These are phyloP conservation scores for Paraescarpia echinospica DNA, from an alignment of 1,140 invertebrate genomes.

Conservation along the genomic window DNA sequence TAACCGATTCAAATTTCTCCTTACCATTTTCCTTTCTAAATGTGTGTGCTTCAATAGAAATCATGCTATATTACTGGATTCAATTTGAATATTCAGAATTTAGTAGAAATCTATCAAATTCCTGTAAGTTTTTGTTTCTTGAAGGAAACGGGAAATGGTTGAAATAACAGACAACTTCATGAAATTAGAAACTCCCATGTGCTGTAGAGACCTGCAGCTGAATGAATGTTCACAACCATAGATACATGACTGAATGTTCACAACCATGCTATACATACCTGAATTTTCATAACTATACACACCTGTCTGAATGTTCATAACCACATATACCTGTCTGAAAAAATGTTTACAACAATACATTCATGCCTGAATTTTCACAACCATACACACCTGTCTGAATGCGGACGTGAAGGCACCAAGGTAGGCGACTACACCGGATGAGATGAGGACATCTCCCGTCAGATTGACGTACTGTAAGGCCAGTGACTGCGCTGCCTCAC, in stretches of 20 bases:
- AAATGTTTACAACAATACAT: not conserved
- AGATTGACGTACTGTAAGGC: conserved; percentile 54
- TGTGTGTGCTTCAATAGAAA: too few species aligned
- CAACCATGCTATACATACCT: not conserved
- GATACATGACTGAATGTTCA: not conserved
- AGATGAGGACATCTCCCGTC: conserved; percentile 58
- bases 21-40: too few species aligned
- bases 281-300: not conserved
- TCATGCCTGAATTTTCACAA: not conserved
- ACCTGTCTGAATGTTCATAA: not conserved
- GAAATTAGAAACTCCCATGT: too few species aligned
- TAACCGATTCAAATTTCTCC: too few species aligned
- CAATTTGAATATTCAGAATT: too few species aligned
- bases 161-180: too few species aligned
- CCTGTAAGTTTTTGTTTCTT: too few species aligned
- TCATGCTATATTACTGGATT: too few species aligned
- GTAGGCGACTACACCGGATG: conserved; percentile 58
- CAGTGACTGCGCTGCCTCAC: conserved; percentile 48
- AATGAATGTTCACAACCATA: too few species aligned
- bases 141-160: too few species aligned
- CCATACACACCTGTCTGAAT: conserved; percentile 51
- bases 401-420: conserved; percentile 58
- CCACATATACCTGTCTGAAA: not conserved
- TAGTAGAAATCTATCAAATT: too few species aligned
- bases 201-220: too few species aligned